phyloP scores from a whole-genome alignment of 2,113 vertebrate genomes.

The Bos javanicus region DNA sequence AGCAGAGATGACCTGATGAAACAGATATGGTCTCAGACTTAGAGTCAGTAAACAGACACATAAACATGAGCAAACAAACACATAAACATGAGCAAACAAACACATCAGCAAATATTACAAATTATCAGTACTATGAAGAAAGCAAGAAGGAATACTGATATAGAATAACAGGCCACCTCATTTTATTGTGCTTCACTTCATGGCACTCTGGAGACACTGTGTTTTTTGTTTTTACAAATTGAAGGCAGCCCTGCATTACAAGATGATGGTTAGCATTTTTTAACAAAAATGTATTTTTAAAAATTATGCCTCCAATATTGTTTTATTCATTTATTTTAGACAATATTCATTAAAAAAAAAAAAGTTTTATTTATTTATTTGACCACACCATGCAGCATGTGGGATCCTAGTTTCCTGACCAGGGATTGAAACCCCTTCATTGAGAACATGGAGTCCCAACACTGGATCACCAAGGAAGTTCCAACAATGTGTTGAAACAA shows the following conservation, averaged over 20 bases:
- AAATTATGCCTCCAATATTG: not conserved
- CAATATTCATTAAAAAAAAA: not conserved
- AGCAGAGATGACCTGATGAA: not conserved
- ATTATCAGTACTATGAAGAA: not conserved
- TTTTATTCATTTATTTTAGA: not conserved
- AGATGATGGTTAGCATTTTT: not conserved
- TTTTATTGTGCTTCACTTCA: not conserved
- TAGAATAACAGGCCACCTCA: not conserved
- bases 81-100: not conserved
- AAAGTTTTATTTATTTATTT: not conserved
- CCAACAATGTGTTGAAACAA: not conserved
- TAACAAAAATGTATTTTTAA: not conserved
- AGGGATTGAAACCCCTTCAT: not conserved
- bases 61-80: not conserved
- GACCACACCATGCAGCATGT: not conserved
- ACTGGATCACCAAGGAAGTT: not conserved
- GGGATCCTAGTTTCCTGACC: not conserved
- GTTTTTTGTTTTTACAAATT: not conserved
- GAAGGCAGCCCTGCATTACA: not conserved
- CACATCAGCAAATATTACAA: not conserved
- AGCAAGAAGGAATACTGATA: not conserved
- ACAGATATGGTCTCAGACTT: not conserved
- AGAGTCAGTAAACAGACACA: not conserved
- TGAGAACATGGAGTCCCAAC: not conserved
- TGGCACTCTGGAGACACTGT: not conserved